Conservation (phyloP, 2,888 invertebrate species). For the Orchesella flavescens region DNA sequence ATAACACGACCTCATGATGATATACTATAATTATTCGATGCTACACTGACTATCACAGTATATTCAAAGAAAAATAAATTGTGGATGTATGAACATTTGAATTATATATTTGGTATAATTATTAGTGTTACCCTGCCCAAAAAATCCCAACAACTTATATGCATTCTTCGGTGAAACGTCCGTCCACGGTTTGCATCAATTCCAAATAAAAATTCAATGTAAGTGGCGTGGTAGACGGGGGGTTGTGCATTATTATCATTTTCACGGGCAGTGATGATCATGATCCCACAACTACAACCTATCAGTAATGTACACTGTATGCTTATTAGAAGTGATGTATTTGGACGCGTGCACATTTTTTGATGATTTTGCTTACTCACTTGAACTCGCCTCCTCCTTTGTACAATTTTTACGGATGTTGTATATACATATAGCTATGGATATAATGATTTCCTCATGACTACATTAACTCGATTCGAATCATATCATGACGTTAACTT, state of each 20-base stretch:
- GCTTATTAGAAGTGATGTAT: slow-evolving; percentile 29
- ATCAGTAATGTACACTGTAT: not conserved
- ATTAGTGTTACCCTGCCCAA: no score
- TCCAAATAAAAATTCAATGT: slow-evolving; percentile 15
- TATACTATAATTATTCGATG: no score
- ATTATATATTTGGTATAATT: no score
- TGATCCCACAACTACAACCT: not conserved
- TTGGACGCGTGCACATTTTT: slow-evolving; percentile 33
- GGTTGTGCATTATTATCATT: not conserved
- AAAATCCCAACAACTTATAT: no score
- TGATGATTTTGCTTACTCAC: slow-evolving; percentile 7
- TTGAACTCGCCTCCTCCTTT: slow-evolving; percentile 1
- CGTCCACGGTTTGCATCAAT: slow-evolving; percentile 23
- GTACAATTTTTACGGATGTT: not conserved
- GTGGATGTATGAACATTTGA: no score
- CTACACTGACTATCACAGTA: no score
- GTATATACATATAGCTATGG: not conserved
- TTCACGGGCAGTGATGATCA: slow-evolving; percentile 11
- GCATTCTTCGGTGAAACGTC: not conserved
- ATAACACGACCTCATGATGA: no score
- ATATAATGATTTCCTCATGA: not conserved
- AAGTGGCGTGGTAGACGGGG: not conserved
- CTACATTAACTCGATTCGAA: no score
- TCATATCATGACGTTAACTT: not conserved
- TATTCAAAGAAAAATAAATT: no score